Percentiles rank a stretch among this genome's conserved stretches.
Evolutionary conservation across 2,888 invertebrate species (phyloP).

Genomic region (Nymphalis urticae): DNA sequence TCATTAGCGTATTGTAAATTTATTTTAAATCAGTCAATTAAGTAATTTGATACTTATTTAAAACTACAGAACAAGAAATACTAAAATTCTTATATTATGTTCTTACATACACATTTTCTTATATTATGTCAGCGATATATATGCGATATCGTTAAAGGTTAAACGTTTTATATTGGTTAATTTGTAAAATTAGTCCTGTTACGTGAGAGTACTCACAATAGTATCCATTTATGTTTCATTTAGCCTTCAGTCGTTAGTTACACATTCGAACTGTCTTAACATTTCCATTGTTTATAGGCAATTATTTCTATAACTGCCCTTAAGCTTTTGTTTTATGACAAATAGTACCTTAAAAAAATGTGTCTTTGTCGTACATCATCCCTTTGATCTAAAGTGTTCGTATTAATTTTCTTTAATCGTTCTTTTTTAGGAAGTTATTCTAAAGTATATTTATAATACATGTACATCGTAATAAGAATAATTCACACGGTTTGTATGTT

Average conservation of each 20-base stretch:
- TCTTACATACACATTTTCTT: background rate
- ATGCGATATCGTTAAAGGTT: background rate
- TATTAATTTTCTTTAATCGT: too few relatives aligned
- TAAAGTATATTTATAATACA: too few relatives aligned
- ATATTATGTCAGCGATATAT: background rate
- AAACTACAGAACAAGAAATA: background rate
- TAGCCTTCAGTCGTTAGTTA: too few relatives aligned
- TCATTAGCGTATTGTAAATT: too few relatives aligned
- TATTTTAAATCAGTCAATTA: too few relatives aligned
- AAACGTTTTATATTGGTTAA: background rate
- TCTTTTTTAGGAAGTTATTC: too few relatives aligned
- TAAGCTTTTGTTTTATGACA: slow-evolving; percentile 4
- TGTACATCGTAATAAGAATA: too few relatives aligned
- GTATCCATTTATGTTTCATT: background rate
- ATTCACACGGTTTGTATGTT: too few relatives aligned
- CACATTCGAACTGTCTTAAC: background rate
- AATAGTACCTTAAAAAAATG: background rate
- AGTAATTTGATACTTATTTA: too few relatives aligned
- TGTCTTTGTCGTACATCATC: too few relatives aligned
- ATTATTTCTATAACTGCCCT: slow-evolving; percentile 4
- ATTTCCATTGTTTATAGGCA: background rate
- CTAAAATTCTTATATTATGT: background rate
- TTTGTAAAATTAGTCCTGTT: slow-evolving; percentile 5
- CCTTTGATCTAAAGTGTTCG: too few relatives aligned
- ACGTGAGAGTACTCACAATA: background rate